Evolutionary conservation across 1,140 invertebrate species (phyloP), one percentile per base, ranked within the genome.

Genomic region (Tetraneura akinire): DNA sequence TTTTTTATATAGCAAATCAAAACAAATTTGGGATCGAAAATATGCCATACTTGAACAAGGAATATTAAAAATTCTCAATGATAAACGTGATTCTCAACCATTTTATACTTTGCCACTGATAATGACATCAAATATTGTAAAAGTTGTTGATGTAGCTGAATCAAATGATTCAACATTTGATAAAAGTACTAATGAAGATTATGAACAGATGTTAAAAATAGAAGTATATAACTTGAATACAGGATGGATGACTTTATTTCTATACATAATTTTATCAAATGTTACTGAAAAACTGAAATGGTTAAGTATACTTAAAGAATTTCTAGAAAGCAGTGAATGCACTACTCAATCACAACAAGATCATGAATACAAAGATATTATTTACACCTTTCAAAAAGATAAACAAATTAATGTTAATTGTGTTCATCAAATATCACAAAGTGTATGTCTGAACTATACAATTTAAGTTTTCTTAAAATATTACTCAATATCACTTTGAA

Each of bases 121-220:
- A 14, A 45, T 78, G 51, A 18, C 74, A 16, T 78, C 74, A 23
- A 78, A 62, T 51, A 78, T 57, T 45, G 37, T 78, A 45, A 78
- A 78, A 78, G 3, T 78, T 26, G 53, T 78, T 26, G 74, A 78
- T 60, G 55, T 78, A 16, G 53, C 74, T 16, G 29, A 78, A 47
- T 78, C 74, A 10, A 78, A 78, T 47, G 74, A 78, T 78, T 53
- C 53, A 47, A 78, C 74, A 29, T 78, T 78, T 78, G 74, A 78
- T 18, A 62, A 62, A 78, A 23, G 62, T 11, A 62, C 74, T n/a
- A 78, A 78, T 60, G 74, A 78, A 78, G 74, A 78, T 23, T 78
- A 78, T 62, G 74, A 78, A 16, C 74, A 78, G 9, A 78, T 78
- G 74, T 78, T 78, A 0, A 78, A 78, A 78, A 60, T 78, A 10